These are phyloP conservation scores for Macquaria australasica DNA, from an alignment of 2,113 vertebrate species.

Conservation along the genomic window DNA sequence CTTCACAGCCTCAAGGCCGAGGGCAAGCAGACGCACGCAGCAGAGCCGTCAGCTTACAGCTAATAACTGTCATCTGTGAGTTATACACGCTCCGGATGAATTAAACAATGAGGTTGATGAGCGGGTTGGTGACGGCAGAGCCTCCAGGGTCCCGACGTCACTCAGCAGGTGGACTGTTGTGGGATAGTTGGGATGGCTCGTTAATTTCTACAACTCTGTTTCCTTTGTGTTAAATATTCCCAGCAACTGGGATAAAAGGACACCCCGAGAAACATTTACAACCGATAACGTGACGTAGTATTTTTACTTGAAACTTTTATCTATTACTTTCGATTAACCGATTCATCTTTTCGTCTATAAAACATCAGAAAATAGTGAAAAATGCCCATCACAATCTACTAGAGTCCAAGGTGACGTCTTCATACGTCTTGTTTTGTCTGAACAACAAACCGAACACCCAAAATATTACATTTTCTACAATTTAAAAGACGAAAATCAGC, in stretches of 20 bases:
- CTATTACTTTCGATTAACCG: not conserved
- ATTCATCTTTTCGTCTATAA: not conserved
- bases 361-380: not conserved
- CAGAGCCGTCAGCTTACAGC: not conserved
- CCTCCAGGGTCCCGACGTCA: slow-evolving; percentile 15
- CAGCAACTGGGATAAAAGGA: not conserved
- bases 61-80: slow-evolving; percentile 43
- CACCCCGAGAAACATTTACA: not conserved
- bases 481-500: not conserved
- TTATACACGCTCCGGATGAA: slow-evolving; percentile 18
- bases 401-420: too few relatives aligned
- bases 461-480: not conserved
- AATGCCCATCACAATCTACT: not conserved
- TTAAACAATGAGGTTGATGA: slow-evolving; percentile 28
- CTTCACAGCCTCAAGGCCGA: not conserved
- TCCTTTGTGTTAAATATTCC: not conserved
- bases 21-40: slow-evolving; percentile 33
- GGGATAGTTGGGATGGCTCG: not conserved
- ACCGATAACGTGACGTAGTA: not conserved
- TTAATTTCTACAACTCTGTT: not conserved
- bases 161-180: slow-evolving; percentile 52
- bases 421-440: too few relatives aligned
- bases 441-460: not conserved
- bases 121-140: not conserved
- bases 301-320: not conserved